Percentiles rank a stretch among this genome's conserved stretches.
Evolutionary conservation across 2,888 invertebrate genomes (phyloP).

Genomic region (Synergus umbraculus): DNA sequence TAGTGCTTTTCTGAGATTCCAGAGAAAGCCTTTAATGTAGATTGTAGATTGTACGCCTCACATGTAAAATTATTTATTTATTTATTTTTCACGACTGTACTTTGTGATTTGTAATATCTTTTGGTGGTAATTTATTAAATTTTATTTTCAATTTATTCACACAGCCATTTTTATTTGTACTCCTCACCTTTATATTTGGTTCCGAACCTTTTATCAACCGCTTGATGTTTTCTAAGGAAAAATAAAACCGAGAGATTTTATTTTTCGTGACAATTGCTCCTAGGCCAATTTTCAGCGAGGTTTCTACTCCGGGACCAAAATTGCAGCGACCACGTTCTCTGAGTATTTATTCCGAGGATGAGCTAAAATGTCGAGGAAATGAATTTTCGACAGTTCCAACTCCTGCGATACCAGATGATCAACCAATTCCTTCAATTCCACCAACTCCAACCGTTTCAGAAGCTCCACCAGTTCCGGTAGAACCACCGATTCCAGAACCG

Average conservation of each 20-base stretch:
- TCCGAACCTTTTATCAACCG: not conserved
- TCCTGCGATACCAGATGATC: conserved; percentile 59
- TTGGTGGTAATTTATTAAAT: not conserved
- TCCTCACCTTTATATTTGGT: conserved; percentile 3
- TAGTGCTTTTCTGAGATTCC: not conserved
- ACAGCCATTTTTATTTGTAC: not conserved
- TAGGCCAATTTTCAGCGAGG: conserved; percentile 63
- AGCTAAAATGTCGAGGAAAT: conserved; percentile 65
- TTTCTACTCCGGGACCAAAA: conserved; percentile 58
- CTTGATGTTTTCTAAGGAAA: not conserved
- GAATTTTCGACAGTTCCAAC: conserved; percentile 66
- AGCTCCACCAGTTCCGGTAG: conserved; percentile 21
- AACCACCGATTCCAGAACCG: not conserved
- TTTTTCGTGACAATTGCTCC: not conserved
- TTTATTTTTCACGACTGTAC: conserved; percentile 10
- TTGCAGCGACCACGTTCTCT: conserved; percentile 71
- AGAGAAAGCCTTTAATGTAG: not conserved
- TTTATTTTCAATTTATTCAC: conserved; percentile 8
- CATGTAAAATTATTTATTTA: conserved; percentile 20
- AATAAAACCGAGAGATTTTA: not conserved
- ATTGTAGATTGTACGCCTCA: not conserved
- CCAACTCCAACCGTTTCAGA: conserved; percentile 37
- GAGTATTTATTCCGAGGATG: conserved; percentile 71
- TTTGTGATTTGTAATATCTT: conserved; percentile 9
- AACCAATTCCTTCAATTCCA: conserved; percentile 51